Evolutionary conservation across 2,113 vertebrate genomes (phyloP), one percentile per base, ranked within the genome.

Genomic region (Microcebus ravelobensis): DNA sequence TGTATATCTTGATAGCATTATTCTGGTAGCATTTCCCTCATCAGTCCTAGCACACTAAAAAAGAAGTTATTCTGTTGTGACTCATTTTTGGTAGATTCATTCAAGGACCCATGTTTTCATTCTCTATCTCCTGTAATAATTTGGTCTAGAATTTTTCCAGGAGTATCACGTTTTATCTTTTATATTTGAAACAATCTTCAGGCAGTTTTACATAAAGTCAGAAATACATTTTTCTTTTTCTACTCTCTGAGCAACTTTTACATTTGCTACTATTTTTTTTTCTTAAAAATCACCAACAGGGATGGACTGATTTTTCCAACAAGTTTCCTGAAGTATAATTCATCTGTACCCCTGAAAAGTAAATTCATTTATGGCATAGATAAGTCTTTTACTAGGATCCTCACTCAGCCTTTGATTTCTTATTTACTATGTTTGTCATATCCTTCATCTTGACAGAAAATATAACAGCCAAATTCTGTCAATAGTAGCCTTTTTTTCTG

Each of bases 161-260:
- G 23, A 82, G 36, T 88, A 59, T 86, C 12, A 88, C 61, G 18
- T 81, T 95, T 90, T 87, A 82, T 21, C 27, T 36, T 84, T 80
- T 21, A 34, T 50, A 87, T 5, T 55, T 13, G 48, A 73, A 86
- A 95, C 74, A 94, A 89, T 36, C 29, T 83, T 68, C n/a, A 92
- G 63, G 25, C 12, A 42, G 63, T 80, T 87, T 74, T 50, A 57
- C 21, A 61, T 68, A 61, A 92, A 90, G 34, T 80, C 42, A 94
- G 93, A 90, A 92, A 79, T 4, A 39, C 50, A 85, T 87, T 77
- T 68, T 25, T 85, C 77, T 86, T 95, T 90, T 79, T 74, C 15
- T 3, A 42, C 6, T 27, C 9, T 80, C 57, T 52, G 67, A 88
- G 73, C 34, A 77, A 34, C 67, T 81, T 95, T 77, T 65, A 77